Evolutionary conservation across 2,797 vertebrate genomes (phyloP).

Genomic region (Microctenopoma steveboyesi): DNA sequence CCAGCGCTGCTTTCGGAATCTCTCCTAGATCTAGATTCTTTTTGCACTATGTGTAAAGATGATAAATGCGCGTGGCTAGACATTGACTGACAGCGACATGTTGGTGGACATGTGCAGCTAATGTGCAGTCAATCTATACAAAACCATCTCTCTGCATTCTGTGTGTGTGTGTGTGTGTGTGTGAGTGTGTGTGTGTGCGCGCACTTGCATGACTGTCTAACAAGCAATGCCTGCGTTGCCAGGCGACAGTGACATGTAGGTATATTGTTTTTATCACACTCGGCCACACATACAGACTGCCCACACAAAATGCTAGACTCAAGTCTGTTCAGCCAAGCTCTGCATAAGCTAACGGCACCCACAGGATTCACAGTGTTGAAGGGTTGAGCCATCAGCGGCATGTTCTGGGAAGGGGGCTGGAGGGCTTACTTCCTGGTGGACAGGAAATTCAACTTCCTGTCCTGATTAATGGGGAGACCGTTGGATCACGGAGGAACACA

Average conservation of each 20-base stretch:
- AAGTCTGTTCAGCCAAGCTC: slow-evolving; percentile 48
- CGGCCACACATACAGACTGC: slow-evolving; percentile 62
- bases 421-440: slow-evolving; percentile 68
- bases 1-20: neutral
- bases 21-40: neutral
- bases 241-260: slow-evolving; percentile 75
- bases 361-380: slow-evolving; percentile 62
- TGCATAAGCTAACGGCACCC: slow-evolving; percentile 61
- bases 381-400: slow-evolving; percentile 46
- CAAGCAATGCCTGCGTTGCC: slow-evolving; percentile 70
- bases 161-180: neutral
- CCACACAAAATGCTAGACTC: slow-evolving; percentile 60
- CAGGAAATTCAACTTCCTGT: slow-evolving; percentile 82
- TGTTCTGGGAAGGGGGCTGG: slow-evolving; percentile 29
- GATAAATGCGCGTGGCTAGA: neutral
- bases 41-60: neutral
- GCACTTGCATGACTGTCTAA: slow-evolving; percentile 35
- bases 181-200: neutral
- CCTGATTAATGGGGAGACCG: slow-evolving; percentile 77
- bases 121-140: slow-evolving; percentile 4
- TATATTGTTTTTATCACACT: slow-evolving; percentile 70
- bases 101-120: neutral
- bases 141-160: neutral
- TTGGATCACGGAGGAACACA: slow-evolving; percentile 62
- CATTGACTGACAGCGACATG: neutral